Conservation (phyloP, 2,888 invertebrate species). For the Cerastoderma edule region DNA sequence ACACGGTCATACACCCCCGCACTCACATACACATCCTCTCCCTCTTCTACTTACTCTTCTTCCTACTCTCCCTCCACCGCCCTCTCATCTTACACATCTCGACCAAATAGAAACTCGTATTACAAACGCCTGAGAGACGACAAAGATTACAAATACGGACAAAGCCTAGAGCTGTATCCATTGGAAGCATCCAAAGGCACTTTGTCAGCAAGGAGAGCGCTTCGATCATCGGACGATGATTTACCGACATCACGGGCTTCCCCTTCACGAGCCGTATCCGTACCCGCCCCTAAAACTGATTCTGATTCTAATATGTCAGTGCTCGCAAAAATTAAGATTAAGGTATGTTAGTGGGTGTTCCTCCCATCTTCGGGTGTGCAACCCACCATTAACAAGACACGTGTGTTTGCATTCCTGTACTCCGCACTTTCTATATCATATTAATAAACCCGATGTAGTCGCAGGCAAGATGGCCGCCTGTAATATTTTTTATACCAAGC, state of each 20-base stretch:
- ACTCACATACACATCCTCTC: slow-evolving; percentile 39
- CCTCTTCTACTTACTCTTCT: slow-evolving; percentile 28
- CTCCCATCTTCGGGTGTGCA: slow-evolving; percentile 11
- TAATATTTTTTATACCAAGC: too few species aligned
- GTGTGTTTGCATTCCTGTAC: slow-evolving; percentile 15
- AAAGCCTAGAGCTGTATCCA: slow-evolving; percentile 63
- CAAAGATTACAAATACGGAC: slow-evolving; percentile 56
- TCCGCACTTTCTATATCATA: slow-evolving; percentile 2
- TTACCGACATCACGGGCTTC: slow-evolving; percentile 49
- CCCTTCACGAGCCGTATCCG: slow-evolving; percentile 52
- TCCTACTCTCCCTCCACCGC: too few species aligned
- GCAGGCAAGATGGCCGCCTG: slow-evolving; percentile 45
- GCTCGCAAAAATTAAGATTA: slow-evolving; percentile 77
- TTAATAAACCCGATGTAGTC: slow-evolving; percentile 19
- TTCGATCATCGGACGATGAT: slow-evolving; percentile 43
- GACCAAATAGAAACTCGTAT: slow-evolving; percentile 47
- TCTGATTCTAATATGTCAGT: slow-evolving; percentile 67
- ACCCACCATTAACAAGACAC: slow-evolving; percentile 10
- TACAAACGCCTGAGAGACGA: slow-evolving; percentile 58
- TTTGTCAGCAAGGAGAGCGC: slow-evolving; percentile 29
- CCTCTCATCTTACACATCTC: slow-evolving; percentile 31
- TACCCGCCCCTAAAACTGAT: slow-evolving; percentile 54
- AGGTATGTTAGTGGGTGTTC: slow-evolving; percentile 68
- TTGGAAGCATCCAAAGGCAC: slow-evolving; percentile 41
- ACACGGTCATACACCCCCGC: slow-evolving; percentile 37